Conservation (phyloP, 1,140 invertebrate genomes). For the Drosophila baimaii region DNA sequence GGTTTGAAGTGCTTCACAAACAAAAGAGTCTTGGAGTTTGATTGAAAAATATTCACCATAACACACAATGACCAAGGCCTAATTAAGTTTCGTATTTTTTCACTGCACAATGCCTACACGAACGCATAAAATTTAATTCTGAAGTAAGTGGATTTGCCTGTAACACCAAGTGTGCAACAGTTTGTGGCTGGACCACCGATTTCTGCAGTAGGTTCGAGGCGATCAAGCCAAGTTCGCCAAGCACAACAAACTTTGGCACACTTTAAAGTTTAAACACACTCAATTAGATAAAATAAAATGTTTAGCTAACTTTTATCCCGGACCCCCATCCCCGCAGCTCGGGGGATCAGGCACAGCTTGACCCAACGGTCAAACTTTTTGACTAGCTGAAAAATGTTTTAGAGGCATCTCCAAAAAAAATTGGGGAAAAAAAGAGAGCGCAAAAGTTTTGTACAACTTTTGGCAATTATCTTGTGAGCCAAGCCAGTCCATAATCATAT, state of each 20-base stretch:
- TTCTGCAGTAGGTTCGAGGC: slow-evolving; percentile 19
- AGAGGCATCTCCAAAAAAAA: slow-evolving; percentile 37
- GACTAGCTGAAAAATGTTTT: slow-evolving; percentile 81
- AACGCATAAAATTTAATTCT: slow-evolving; percentile 25
- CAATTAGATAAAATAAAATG: slow-evolving; percentile 82
- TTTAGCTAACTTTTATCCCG: slow-evolving; percentile 70
- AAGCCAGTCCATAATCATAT: slow-evolving; percentile 50
- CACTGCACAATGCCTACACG: neutral
- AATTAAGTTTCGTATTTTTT: neutral
- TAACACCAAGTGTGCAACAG: slow-evolving; percentile 54
- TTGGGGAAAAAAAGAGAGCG: neutral
- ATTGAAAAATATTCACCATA: neutral
- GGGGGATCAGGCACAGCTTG: slow-evolving; percentile 70
- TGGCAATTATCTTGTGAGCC: slow-evolving; percentile 79
- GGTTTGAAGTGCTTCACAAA: no score
- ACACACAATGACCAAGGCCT: neutral
- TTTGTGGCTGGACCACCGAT: slow-evolving; percentile 42
- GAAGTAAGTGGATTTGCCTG: slow-evolving; percentile 12
- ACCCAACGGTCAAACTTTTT: slow-evolving; percentile 79
- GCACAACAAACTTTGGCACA: slow-evolving; percentile 74
- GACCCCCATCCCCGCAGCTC: slow-evolving; percentile 13
- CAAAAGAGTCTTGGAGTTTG: neutral
- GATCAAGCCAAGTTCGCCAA: slow-evolving; percentile 37
- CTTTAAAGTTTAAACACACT: slow-evolving; percentile 83
- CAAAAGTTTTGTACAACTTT: slow-evolving; percentile 71